Conservation (phyloP, 2,113 vertebrate genomes). For the Sus scrofa region T2T-Sscrofa CM000816.6:107579501-107580000, state of each 20-base stretch:
- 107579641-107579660: neutral
- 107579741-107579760: neutral
- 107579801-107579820: neutral
- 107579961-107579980: neutral
- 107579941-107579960: neutral
- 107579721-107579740: neutral
- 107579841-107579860: neutral
- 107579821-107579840: neutral
- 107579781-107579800: neutral
- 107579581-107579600: neutral
- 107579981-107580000: neutral
- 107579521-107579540: neutral
- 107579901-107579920: conserved; percentile 37
- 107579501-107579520: neutral
- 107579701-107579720: neutral
- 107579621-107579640: neutral
- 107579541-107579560: neutral
- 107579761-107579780: neutral
- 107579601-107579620: neutral
- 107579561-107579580: neutral
- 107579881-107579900: neutral
- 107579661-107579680: neutral
- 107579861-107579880: neutral
- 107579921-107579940: neutral
- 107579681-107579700: neutral